phyloP scores from a whole-genome alignment of 2,888 invertebrate species.

The Dinocampus coccinellae region DNA sequence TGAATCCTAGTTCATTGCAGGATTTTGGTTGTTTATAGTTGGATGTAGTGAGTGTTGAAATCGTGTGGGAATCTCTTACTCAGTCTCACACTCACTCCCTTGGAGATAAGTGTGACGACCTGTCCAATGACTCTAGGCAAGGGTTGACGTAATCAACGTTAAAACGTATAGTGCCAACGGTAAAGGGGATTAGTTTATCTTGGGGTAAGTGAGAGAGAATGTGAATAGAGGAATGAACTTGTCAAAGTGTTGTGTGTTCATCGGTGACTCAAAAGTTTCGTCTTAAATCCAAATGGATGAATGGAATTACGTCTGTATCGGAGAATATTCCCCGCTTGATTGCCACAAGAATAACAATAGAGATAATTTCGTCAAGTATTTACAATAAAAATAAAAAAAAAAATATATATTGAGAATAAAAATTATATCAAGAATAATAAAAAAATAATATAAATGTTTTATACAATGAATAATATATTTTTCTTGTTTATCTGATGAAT shows the following conservation, averaged over 20 bases:
- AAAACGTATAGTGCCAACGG: conserved; percentile 68
- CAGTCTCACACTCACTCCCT: conserved; percentile 25
- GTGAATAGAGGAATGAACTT: conserved; percentile 31
- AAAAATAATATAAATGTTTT: too few species aligned
- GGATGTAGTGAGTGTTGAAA: conserved; percentile 22
- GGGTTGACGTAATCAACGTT: conserved; percentile 69
- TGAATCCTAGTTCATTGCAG: conserved; percentile 3
- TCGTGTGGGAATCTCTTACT: conserved; percentile 32
- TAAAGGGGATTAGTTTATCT: conserved; percentile 69
- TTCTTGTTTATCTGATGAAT: background rate
- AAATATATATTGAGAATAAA: background rate
- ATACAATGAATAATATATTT: too few species aligned
- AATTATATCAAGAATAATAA: background rate
- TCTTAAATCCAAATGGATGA: conserved; percentile 17
- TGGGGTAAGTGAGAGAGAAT: conserved; percentile 46
- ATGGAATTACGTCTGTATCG: background rate
- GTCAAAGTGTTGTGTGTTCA: conserved; percentile 29
- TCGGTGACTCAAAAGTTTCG: background rate
- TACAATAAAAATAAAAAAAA: background rate
- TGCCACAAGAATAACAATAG: background rate
- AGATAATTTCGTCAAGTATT: background rate
- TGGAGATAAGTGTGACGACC: conserved; percentile 69
- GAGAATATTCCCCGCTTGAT: background rate
- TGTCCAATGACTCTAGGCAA: conserved; percentile 65
- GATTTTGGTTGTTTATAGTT: conserved; percentile 12